Evolutionary conservation across 2,888 invertebrate species (phyloP).

Genomic region (Plagodis pulveraria): DNA sequence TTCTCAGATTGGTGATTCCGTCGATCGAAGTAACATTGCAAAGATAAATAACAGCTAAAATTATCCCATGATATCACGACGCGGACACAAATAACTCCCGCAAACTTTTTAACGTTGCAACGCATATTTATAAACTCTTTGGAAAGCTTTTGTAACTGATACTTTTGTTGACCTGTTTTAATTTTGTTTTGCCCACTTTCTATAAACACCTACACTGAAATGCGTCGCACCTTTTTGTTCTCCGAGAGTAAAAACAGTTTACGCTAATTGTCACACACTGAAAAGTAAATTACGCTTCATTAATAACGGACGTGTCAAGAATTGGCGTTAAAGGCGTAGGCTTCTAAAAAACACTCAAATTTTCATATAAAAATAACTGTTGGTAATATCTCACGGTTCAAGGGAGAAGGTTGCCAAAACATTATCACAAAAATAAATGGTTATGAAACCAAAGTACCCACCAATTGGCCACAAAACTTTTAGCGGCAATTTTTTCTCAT

Average conservation of each 20-base stretch:
- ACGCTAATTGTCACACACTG: conserved; percentile 7
- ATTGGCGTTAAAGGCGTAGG: conserved; percentile 46
- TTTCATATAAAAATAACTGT: conserved; percentile 34
- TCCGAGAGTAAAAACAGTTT: conserved; percentile 3
- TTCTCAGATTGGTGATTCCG: conserved; percentile 59
- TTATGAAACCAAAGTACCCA: conserved; percentile 32
- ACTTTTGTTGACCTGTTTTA: conserved; percentile 28
- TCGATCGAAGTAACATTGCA: conserved; percentile 69
- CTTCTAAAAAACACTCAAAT: conserved; percentile 16
- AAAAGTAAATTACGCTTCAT: conserved; percentile 39
- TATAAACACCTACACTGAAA: conserved; percentile 1
- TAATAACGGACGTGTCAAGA: conserved; percentile 51
- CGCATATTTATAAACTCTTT: conserved; percentile 33
- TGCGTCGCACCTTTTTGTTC: conserved; percentile 1
- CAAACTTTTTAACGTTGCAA: conserved; percentile 35
- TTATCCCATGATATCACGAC: conserved; percentile 55
- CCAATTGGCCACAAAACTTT: conserved; percentile 21
- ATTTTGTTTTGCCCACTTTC: conserved; percentile 23
- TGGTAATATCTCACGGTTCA: conserved; percentile 47
- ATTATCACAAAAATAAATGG: conserved; percentile 21
- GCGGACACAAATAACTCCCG: conserved; percentile 45
- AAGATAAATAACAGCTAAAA: conserved; percentile 59
- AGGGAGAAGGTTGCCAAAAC: conserved; percentile 21
- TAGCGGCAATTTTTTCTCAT: conserved; percentile 10
- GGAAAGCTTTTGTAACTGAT: conserved; percentile 33